Base-by-base conservation (phyloP, 37 sponge, comb jelly and placozoan genomes). In the Mnemiopsis leidyi region DNA sequence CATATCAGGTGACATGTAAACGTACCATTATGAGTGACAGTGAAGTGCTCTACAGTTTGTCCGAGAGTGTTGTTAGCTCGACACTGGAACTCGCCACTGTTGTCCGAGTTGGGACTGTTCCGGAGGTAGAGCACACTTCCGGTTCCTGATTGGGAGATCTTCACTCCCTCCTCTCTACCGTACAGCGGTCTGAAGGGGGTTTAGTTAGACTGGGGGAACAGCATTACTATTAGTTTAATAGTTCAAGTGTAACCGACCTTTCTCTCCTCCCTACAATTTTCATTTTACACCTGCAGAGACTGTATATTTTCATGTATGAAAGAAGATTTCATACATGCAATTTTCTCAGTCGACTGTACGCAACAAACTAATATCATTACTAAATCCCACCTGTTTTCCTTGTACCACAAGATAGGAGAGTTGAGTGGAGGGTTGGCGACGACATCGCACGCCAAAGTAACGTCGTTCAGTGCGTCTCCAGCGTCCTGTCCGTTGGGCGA, bases 21-120 rank as follows among this genome's bases (percentile, higher is more conserved):
- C 82, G 21, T 33, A 79, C 82, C 82, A 36, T 79, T 79, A 1
- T 79, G 82, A 16, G 82, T 79, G 82, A 79, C 82, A 13, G 23
- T 23, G 82, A 79, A 79, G 38, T 31, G 37, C 82, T 79, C 82
- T 0, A 35, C 20, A 23, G 35, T 79, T 35, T 79, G 82, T 13
- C 82, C 82, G 37, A 79, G 82, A 5, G 37, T 2, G 21, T 79
- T 79, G 36, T 7, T 33, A 33, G 82, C 82, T 23, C 26, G 36
- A 79, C 82, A 79, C 82, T 79, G 33, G 82, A 29, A 79, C 21
- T 31, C 37, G 9, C 82, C 82, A 23, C 82, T 79, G 38, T 79
- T 79, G 21, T 79, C 82, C 2, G 38, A 23, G 37, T 36, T 35
- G 82, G 82, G 82, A 28, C 31, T 36, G 82, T 79, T 79, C 20